These are phyloP conservation scores for Sebastes goodei DNA, from an alignment of 2,797 vertebrate genomes.

Conservation along the genomic window DNA sequence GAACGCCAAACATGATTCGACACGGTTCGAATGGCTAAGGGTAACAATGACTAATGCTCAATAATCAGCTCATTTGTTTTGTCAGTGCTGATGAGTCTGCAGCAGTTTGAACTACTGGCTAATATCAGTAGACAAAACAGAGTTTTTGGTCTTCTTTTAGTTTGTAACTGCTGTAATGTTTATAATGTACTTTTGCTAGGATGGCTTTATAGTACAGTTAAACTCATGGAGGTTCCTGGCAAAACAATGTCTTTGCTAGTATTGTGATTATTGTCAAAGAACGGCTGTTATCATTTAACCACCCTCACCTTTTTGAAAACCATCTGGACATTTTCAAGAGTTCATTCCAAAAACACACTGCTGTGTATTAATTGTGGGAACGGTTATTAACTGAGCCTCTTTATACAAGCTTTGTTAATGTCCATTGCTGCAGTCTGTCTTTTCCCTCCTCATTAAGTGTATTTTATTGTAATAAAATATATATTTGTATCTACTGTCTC, in stretches of 20 bases:
- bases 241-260: neutral
- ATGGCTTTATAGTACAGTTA: neutral
- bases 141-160: neutral
- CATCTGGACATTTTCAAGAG: neutral
- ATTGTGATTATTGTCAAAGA: neutral
- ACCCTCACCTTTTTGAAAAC: neutral
- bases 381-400: neutral
- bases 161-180: neutral
- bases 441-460: neutral
- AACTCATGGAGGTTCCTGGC: neutral
- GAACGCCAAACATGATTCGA: neutral
- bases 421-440: neutral
- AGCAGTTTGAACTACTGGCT: neutral
- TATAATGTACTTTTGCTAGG: neutral
- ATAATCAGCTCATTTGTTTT: neutral
- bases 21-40: neutral
- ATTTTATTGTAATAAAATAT: conserved; percentile 33
- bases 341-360: neutral
- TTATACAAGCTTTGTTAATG: neutral
- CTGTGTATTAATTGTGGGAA: neutral
- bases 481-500: conserved; percentile 26
- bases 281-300: neutral
- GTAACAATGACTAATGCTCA: neutral
- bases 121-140: neutral
- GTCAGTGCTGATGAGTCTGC: neutral